Evolutionary conservation across 2,113 vertebrate species (phyloP).

Genomic region (Sigmodon hispidus): DNA sequence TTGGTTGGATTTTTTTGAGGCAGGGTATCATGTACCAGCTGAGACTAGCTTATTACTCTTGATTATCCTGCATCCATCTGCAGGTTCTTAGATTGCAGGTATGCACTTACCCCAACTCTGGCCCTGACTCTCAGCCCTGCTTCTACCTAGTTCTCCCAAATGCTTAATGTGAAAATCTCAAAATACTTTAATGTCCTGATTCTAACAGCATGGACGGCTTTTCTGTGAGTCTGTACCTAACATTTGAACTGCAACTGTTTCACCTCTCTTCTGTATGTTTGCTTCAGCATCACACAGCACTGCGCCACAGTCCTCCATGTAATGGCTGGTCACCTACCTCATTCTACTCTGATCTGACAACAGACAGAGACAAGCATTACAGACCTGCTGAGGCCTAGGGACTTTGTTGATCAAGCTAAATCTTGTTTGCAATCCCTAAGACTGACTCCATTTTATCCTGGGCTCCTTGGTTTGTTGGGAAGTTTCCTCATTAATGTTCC

Average conservation of each 20-base stretch:
- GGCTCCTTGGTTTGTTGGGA: not conserved
- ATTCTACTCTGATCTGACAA: not conserved
- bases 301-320: fast-evolving
- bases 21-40: not conserved
- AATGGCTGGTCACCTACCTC: too few species aligned
- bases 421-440: not conserved
- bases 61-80: not conserved
- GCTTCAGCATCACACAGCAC: not conserved
- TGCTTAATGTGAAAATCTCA: not conserved
- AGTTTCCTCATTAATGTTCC: not conserved
- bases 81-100: not conserved
- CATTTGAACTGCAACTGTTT: not conserved
- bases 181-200: not conserved
- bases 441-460: not conserved
- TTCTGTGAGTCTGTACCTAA: not conserved
- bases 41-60: too few species aligned
- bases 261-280: not conserved
- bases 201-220: not conserved
- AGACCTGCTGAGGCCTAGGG: not conserved
- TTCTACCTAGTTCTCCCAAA: not conserved
- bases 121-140: not conserved
- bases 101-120: not conserved
- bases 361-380: not conserved
- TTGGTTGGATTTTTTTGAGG: not conserved
- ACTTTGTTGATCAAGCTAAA: not conserved